Percentiles rank a stretch among this genome's conserved stretches.
phyloP scores from a whole-genome alignment of 2,797 vertebrate genomes.

The Mastacembelus armatus region DNA sequence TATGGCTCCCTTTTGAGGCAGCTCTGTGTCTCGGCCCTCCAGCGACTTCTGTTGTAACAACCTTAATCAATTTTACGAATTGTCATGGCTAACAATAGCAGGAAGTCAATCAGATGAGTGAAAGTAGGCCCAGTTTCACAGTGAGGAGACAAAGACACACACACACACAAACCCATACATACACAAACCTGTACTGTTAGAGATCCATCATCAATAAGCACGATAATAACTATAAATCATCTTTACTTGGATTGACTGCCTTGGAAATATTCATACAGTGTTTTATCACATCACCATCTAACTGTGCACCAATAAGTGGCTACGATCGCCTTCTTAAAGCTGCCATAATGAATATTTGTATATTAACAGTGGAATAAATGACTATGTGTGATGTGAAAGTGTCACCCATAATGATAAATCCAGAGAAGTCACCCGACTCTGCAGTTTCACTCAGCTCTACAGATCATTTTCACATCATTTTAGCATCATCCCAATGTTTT shows the following conservation, averaged over 20 bases:
- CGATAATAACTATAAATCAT: neutral
- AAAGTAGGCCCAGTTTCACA: slow-evolving; percentile 55
- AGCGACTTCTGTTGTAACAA: slow-evolving; percentile 59
- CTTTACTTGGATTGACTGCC: neutral
- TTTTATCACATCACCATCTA: neutral
- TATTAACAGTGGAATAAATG: neutral
- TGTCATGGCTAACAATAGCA: slow-evolving; percentile 63
- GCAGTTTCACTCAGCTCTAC: neutral
- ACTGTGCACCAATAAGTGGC: neutral
- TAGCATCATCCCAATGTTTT: neutral
- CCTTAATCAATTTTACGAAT: slow-evolving; percentile 71
- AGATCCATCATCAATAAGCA: neutral
- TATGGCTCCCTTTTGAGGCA: slow-evolving; percentile 30
- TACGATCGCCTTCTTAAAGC: neutral
- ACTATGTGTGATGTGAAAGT: neutral
- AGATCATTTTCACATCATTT: too few relatives aligned
- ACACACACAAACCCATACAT: too few relatives aligned
- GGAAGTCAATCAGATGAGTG: slow-evolving; percentile 63
- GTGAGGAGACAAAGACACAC: slow-evolving; percentile 40
- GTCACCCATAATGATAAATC: neutral
- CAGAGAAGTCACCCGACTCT: neutral
- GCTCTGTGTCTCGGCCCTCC: slow-evolving; percentile 29
- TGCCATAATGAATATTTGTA: neutral
- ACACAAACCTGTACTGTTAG: neutral
- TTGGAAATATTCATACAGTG: neutral